Evolutionary conservation across 37 sponge, comb jelly and placozoan genomes (phyloP).

Genomic region (Axinella damicornis): DNA sequence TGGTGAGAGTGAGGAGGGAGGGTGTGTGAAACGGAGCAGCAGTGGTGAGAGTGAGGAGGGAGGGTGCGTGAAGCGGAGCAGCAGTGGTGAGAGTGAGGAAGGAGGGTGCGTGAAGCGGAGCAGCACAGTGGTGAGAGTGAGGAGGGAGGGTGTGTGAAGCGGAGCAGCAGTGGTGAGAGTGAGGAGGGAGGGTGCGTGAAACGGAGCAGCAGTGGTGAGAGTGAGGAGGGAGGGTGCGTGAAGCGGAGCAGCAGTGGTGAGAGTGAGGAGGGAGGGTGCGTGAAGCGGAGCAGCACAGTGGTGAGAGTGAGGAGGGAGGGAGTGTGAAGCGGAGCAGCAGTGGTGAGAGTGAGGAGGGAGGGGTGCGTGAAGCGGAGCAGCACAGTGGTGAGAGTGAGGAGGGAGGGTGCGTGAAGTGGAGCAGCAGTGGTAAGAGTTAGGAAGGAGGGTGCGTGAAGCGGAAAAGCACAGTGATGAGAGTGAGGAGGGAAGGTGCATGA

Average conservation of each 20-base stretch:
- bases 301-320: not conserved
- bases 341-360: constrained; percentile 68
- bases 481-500: constrained; percentile 12
- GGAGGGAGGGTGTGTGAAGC: not conserved
- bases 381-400: not conserved
- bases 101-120: not conserved
- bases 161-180: constrained; percentile 37
- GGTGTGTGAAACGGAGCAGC: constrained; percentile 48
- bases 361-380: constrained; percentile 88
- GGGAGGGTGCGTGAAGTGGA: constrained; percentile 39
- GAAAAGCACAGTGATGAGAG: constrained; percentile 35
- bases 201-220: too few species aligned
- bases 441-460: not conserved
- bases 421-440: not conserved
- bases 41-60: not conserved
- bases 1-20: constrained; percentile 72
- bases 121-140: not conserved
- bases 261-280: constrained; percentile 12
- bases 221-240: constrained; percentile 40
- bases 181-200: too few species aligned
- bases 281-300: not conserved
- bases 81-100: constrained; percentile 27
- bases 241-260: constrained; percentile 42
- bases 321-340: not conserved
- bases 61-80: constrained; percentile 20